Conservation (phyloP, 1,140 invertebrate genomes). For the Cydia amplana region DNA sequence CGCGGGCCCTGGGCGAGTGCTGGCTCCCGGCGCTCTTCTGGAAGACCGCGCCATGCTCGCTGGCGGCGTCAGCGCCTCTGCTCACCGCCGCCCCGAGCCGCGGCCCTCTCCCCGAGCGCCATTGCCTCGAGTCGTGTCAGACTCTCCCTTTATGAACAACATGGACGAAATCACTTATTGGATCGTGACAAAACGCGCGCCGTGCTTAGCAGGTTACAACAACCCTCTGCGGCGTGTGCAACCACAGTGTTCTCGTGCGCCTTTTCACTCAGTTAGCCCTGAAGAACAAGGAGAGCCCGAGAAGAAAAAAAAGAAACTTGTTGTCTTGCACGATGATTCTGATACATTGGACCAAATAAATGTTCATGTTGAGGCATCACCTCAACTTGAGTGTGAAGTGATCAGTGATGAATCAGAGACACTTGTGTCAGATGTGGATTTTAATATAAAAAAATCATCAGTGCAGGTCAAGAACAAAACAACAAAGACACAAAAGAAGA, state of each 20-base stretch:
- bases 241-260: conserved; percentile 50
- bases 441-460: conserved; percentile 62
- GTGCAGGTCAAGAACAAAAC: conserved; percentile 53
- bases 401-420: conserved; percentile 55
- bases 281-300: conserved; percentile 34
- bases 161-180: conserved; percentile 74
- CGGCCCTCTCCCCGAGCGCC: background rate
- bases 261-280: background rate
- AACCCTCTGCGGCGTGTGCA: conserved; percentile 55
- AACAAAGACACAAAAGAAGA: conserved; percentile 54
- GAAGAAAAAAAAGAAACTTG: conserved; percentile 65
- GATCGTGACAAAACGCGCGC: conserved; percentile 67
- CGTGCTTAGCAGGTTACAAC: conserved; percentile 68
- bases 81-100: conserved; percentile 31
- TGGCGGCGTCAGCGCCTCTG: conserved; percentile 25
- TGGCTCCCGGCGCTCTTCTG: conserved; percentile 38
- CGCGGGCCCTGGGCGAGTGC: conserved; percentile 46
- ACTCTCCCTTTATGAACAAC: conserved; percentile 68
- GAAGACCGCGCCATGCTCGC: conserved; percentile 10
- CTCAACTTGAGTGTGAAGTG: conserved; percentile 47
- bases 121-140: conserved; percentile 25
- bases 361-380: conserved; percentile 62
- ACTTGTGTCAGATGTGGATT: conserved; percentile 58
- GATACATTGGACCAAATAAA: conserved; percentile 57
- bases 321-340: conserved; percentile 60